Base-by-base conservation (phyloP, 2,113 vertebrate species). In the Pelmatolapia mariae region DNA sequence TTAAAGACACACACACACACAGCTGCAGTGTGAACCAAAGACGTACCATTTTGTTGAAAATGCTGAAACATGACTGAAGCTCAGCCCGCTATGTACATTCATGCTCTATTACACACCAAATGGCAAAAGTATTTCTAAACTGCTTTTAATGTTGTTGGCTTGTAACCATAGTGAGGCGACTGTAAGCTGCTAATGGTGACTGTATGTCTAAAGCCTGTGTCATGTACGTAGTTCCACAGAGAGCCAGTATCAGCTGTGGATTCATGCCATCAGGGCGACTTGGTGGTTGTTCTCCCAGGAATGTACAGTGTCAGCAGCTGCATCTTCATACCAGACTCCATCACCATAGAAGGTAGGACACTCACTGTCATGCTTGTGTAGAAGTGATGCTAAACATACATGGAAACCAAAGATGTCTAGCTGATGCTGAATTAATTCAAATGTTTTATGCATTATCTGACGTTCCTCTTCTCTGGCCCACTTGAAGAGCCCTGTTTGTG, bases 271-370 rank as follows among this genome's bases (percentile, higher is more conserved):
- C 59, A 91, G 53, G 90, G 53, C 2, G 90, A 91, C 9, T 8
- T 83, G 33, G 85, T 91, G 71, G 80, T 89, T n/a, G 12, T 91
- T 68, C 90, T 91, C 8, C 90, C 90, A n/a, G 90, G 90, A 15
- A 10, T 26, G 4, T 89, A 91, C 83, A 86, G 36, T 9, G 80
- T 91, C 61, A 66, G 29, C 47, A 89, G 61, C 36, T 83, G 85
- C 61, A 89, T 91, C 54, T 83, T 83, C 82, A 91, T 89, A 11
- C 85, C 90, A 81, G 90, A 91, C 82, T 91, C 90, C 45, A 86
- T 91, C 85, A 89, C 87, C n/a, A 38, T 91, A 7, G 90, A 91
- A 89, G 90, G 90, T 89, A 26, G 40, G n/a, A 54, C 16, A 2
- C n/a, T 24, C 52, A 9, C 19, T 0, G 6, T 19, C 19, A 68